Conservation (phyloP, 2,888 invertebrate genomes). For the Thelaira solivaga region DNA sequence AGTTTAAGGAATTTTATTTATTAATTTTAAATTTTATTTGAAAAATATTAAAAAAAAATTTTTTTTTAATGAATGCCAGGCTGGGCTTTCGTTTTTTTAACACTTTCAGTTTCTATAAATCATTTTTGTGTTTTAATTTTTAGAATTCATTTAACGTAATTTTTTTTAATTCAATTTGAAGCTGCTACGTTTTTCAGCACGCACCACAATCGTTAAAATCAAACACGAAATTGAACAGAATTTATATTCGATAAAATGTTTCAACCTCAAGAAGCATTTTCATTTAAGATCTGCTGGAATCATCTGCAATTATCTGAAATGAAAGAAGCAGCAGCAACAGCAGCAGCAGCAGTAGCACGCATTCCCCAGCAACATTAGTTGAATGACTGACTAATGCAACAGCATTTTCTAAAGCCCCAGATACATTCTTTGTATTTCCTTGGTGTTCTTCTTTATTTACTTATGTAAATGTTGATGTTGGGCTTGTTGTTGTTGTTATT, state of each 20-base stretch:
- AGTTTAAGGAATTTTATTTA: background rate
- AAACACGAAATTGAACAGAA: conserved; percentile 47
- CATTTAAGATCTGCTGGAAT: conserved; percentile 9
- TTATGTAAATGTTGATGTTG: no score
- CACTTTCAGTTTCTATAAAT: no score
- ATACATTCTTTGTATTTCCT: conserved; percentile 44
- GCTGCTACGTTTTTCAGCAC: background rate
- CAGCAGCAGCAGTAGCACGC: conserved; percentile 1
- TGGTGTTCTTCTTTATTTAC: conserved; percentile 6
- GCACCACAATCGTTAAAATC: conserved; percentile 49
- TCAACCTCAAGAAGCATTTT: conserved; percentile 15
- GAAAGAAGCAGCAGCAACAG: conserved; percentile 19
- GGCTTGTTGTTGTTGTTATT: background rate
- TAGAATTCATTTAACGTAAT: no score
- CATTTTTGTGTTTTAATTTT: no score
- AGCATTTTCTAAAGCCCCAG: conserved; percentile 18
- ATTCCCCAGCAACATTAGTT: no score
- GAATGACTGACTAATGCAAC: background rate
- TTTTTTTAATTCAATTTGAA: background rate
- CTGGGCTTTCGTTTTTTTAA: no score
- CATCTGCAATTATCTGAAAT: conserved; percentile 51
- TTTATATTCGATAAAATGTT: conserved; percentile 18
- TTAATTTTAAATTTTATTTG: background rate
- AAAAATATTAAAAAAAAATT: no score
- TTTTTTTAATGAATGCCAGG: no score